A percentile compares a stretch with the other conserved stretches of the same genome.
phyloP scores from a whole-genome alignment of 2,113 vertebrate species.

The Nothoprocta perdicaria region DNA sequence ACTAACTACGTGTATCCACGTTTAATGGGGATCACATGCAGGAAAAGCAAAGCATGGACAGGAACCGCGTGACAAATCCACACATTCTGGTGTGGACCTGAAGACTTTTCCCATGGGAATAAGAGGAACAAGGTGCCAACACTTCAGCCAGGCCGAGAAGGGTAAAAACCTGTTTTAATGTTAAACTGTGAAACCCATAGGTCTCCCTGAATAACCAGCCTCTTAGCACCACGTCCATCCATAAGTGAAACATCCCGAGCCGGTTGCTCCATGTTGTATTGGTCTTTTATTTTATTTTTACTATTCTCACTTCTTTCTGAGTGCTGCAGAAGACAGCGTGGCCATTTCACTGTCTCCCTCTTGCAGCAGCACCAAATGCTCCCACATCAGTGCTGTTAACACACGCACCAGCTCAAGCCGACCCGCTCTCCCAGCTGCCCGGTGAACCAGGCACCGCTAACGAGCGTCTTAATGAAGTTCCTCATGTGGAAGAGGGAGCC shows the following conservation, averaged over 20 bases:
- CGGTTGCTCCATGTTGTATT: constrained; percentile 31
- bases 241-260: constrained; percentile 7
- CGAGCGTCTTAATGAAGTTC: constrained; percentile 76
- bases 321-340: constrained; percentile 22
- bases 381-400: constrained; percentile 66
- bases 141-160: neutral
- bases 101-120: neutral
- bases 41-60: constrained; percentile 51
- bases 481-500: constrained; percentile 23
- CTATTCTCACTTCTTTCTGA: constrained; percentile 2
- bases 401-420: constrained; percentile 48
- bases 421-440: constrained; percentile 51
- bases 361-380: constrained; percentile 63
- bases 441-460: constrained; percentile 70
- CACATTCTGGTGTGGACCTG: constrained; percentile 56
- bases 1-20: constrained; percentile 77
- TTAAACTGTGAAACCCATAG: neutral
- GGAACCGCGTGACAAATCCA: constrained; percentile 56
- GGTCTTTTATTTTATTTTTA: neutral
- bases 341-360: constrained; percentile 63
- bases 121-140: constrained; percentile 1
- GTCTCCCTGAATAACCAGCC: too few relatives aligned
- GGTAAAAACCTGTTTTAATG: constrained; percentile 9
- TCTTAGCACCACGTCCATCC: too few relatives aligned
- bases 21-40: constrained; percentile 61